Conservation (phyloP, 2,113 vertebrate species). For the Thinocorus orbignyianus region DNA sequence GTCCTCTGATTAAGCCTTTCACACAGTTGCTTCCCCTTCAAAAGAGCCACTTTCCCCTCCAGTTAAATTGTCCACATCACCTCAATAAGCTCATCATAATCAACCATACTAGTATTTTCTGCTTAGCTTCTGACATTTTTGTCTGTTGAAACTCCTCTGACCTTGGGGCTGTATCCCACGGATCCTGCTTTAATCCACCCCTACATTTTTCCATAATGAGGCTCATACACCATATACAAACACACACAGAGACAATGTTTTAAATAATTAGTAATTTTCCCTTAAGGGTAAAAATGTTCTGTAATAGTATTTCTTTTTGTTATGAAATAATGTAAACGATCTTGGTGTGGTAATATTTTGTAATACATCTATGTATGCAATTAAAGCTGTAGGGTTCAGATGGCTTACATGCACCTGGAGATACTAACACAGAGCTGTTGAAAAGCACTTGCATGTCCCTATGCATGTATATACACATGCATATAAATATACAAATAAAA, state of each 20-base stretch:
- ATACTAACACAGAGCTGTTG: not conserved
- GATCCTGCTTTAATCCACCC: conserved; percentile 31
- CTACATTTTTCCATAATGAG: conserved; percentile 26
- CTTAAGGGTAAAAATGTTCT: conserved; percentile 51
- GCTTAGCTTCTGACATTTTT: conserved; percentile 20
- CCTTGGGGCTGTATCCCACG: conserved; percentile 19
- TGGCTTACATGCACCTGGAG: conserved; percentile 7
- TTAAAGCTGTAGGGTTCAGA: conserved; percentile 1
- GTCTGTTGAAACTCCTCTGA: conserved; percentile 17
- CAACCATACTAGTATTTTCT: not conserved
- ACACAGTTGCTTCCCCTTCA: not conserved
- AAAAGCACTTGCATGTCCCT: not conserved
- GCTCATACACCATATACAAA: not conserved
- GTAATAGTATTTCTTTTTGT: conserved; percentile 52
- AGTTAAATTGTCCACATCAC: not conserved
- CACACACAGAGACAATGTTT: not conserved
- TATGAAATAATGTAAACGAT: conserved; percentile 63
- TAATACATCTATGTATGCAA: conserved; percentile 42
- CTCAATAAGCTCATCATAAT: not conserved
- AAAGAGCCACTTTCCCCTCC: not conserved
- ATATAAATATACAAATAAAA: not conserved
- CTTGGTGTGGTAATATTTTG: conserved; percentile 45
- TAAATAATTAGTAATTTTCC: conserved; percentile 41
- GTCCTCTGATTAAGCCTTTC: not conserved
- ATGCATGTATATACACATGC: not conserved